Evolutionary conservation across 2,797 vertebrate species (phyloP).

Genomic region (Tapirus indicus): DNA sequence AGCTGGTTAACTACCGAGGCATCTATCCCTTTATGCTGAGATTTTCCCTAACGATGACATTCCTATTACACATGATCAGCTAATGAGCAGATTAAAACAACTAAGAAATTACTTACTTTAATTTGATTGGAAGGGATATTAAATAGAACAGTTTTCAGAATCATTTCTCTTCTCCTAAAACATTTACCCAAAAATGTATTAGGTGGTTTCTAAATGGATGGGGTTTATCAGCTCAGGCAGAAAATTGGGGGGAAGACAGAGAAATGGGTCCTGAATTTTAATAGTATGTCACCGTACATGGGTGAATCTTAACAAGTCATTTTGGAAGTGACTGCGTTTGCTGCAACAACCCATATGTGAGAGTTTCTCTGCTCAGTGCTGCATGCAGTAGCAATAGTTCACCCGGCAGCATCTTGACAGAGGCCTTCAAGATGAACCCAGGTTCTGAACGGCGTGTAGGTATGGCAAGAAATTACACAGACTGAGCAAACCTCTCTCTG

Average conservation of each 20-base stretch:
- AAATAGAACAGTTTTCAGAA: constrained; percentile 75
- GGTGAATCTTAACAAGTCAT: constrained; percentile 59
- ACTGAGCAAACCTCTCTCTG: background rate
- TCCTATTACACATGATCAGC: constrained; percentile 72
- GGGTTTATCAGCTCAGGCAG: constrained; percentile 74
- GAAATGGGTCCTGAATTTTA: constrained; percentile 81
- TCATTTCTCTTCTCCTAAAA: constrained; percentile 75
- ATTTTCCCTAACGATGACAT: constrained; percentile 20
- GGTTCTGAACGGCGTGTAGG: background rate
- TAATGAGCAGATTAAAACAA: constrained; percentile 79
- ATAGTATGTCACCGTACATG: constrained; percentile 53
- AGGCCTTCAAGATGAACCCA: constrained; percentile 58
- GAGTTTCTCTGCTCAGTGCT: constrained; percentile 54
- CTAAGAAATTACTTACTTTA: constrained; percentile 78
- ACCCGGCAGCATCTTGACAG: constrained; percentile 4
- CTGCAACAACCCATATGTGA: background rate
- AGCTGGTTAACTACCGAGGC: constrained; percentile 59
- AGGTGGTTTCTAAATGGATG: constrained; percentile 75
- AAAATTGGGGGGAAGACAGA: constrained; percentile 68
- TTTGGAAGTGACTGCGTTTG: constrained; percentile 73
- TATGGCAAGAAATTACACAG: background rate
- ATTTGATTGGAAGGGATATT: constrained; percentile 78
- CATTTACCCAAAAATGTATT: constrained; percentile 75
- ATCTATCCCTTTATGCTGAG: background rate
- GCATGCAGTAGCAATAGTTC: constrained; percentile 42